Base-by-base conservation (phyloP, 2,113 vertebrate species). In the Calypte anna region DNA sequence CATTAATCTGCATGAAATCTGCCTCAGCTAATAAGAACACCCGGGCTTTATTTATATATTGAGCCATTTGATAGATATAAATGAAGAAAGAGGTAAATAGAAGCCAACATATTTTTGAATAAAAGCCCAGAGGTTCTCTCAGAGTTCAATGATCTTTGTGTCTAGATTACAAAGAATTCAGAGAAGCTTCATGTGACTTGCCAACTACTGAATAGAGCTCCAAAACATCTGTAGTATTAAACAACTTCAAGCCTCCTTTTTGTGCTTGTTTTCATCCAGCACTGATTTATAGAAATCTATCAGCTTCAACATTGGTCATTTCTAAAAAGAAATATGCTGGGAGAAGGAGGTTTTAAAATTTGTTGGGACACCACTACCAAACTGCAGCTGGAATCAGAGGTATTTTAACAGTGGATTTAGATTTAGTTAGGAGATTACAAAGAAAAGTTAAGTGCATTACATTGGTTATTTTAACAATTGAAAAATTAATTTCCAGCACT, bases 1-100 rank as follows among this genome's bases (percentile, higher is more conserved):
- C 93, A 96, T 97, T 94, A 96, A 97, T 97, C 95, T 97, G 78
- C 75, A 50, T 96, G 96, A 98, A 98, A 97, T 93, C 78, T 95
- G 96, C 94, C 95, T 97, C 80, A 82, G 94, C 94, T 96, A 97
- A 95, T 94, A 96, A 94, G 97, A 97, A 97, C 96, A 97, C 91
- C 91, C 94, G 87, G 93, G 74, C 90, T 97, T 96, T 97, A 96
- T 96, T 86, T 95, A 97, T 95, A 97, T 73, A 50, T 51, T 30
- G 66, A 94, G 89, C 92, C 93, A 92, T 96, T 95, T 96, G 96
- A 97, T 91, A 97, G 94, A 97, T 95, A 97, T 94, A 97, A 96
- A 96, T 74, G 94, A 95, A 94, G 89, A 92, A 94, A 91, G 80
- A 76, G 75, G 92, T 95, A 95, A 96, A 96, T 75, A 92, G 86